Base-by-base conservation (phyloP, 64 coral and sea anemone genomes). In the Porites australiensis region DNA sequence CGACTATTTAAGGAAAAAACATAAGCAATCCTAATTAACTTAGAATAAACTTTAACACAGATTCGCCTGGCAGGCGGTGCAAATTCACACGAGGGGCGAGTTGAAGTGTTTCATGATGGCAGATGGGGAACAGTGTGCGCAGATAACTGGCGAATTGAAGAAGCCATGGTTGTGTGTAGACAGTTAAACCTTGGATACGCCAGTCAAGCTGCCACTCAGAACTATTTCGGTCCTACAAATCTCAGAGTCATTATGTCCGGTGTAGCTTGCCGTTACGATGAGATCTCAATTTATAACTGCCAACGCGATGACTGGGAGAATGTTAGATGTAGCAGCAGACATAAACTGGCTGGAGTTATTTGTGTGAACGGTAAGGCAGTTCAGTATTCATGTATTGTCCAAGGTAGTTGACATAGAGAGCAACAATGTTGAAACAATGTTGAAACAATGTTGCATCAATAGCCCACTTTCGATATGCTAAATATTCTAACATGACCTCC, bases 51-150 rank as follows among this genome's bases (percentile, higher is more conserved):
- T 82, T 70, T 16, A 16, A 74, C 22, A 27, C 57, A 96, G 95
- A 90, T 96, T 94, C 87, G 95, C 11, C 57, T 96, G 16, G 44
- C 4, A 14, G 95, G 95, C 49, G 92, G 92, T 19, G 13, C 4
- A 46, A 66, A 70, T 73, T 19, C 87, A 3, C 58, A 48, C 61
- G 91, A 96, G 50, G 95, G 95, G n/a, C 83, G 81, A 43, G 92
- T 96, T 13, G 95, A 96, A 52, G 81, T 96, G 10, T 88, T 87
- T 71, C 62, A 76, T 3, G 58, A 50, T 49, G 90, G 81, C 37
- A 60, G 52, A 18, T 96, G 95, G 95, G 95, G 95, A n/a, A 63
- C 91, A 51, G 88, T 96, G 50, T 96, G 95, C 46, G 95, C 79
- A 13, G 88, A 91, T 61, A 5, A 66, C 37, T 96, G 95, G 95